A percentile compares a stretch with the other conserved stretches of the same genome.
Conservation (phyloP, 1,140 invertebrate genomes). For the Pissodes strobi region DNA sequence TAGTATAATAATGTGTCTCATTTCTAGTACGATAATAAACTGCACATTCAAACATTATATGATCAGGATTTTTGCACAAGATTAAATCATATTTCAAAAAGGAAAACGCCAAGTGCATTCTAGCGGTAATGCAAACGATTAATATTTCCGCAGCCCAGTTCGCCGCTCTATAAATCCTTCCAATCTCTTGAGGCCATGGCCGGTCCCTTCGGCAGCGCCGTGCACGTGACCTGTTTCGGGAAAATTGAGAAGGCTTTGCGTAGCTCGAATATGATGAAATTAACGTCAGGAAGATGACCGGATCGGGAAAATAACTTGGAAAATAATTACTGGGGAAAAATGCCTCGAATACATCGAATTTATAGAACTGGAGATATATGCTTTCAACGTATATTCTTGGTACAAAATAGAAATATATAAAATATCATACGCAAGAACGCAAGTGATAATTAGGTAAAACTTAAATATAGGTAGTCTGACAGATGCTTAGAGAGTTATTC, state of each 20-base stretch:
- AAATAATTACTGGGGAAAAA: conserved; percentile 15
- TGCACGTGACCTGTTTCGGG: conserved; percentile 18
- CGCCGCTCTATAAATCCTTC: conserved; percentile 12
- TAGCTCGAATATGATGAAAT: conserved; percentile 26
- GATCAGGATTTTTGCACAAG: too few relatives aligned
- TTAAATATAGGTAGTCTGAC: too few relatives aligned
- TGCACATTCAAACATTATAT: too few relatives aligned
- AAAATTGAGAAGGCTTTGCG: conserved; percentile 3
- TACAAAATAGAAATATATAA: too few relatives aligned
- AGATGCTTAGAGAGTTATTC: too few relatives aligned
- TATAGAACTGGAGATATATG: too few relatives aligned
- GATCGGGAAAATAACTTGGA: conserved; percentile 13
- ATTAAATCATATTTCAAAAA: too few relatives aligned
- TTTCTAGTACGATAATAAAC: too few relatives aligned
- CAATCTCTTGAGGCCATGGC: conserved; percentile 3
- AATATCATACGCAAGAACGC: too few relatives aligned
- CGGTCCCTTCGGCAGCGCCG: conserved; percentile 11
- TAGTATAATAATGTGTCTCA: too few relatives aligned
- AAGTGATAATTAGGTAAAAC: too few relatives aligned
- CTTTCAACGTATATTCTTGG: too few relatives aligned
- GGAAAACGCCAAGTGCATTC: neutral
- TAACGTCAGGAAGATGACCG: conserved; percentile 24
- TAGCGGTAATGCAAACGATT: conserved; percentile 16
- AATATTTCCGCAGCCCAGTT: conserved; percentile 25
- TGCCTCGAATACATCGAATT: neutral